A percentile compares a stretch with the other conserved stretches of the same genome.
These are phyloP conservation scores for Melopsittacus undulatus DNA, from an alignment of 2,797 vertebrate species.

Conservation along the genomic window DNA sequence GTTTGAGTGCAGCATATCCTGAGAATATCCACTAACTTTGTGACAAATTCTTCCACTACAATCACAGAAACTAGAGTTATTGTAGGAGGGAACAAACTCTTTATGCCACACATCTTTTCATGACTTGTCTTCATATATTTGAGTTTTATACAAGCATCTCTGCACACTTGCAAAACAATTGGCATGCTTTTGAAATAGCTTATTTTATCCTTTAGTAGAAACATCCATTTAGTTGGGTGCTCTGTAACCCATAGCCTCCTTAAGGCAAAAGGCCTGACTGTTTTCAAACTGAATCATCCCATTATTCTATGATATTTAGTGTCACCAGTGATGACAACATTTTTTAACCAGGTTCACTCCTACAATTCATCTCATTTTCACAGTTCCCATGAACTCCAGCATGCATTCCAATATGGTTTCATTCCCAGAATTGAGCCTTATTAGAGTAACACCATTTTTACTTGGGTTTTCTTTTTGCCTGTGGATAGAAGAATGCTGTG, in stretches of 20 bases:
- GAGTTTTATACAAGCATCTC: neutral
- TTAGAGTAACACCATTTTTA: slow-evolving; percentile 40
- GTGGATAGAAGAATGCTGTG: slow-evolving; percentile 47
- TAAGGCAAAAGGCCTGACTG: neutral
- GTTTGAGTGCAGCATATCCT: neutral
- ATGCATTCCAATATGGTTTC: slow-evolving; percentile 1
- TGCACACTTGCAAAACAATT: neutral
- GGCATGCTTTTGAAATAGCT: neutral
- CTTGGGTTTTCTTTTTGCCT: neutral
- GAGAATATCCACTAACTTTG: neutral
- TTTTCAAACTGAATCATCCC: slow-evolving; percentile 14
- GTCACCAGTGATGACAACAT: slow-evolving; percentile 5
- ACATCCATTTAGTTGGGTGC: neutral
- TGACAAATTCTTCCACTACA: neutral
- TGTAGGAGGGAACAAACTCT: neutral
- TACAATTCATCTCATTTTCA: slow-evolving; percentile 46
- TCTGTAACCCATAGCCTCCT: neutral
- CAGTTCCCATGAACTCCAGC: slow-evolving; percentile 24
- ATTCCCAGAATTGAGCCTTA: slow-evolving; percentile 25
- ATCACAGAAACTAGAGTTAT: neutral
- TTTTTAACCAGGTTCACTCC: neutral
- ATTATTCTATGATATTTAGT: slow-evolving; percentile 11
- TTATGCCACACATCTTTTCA: neutral
- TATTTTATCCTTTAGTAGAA: neutral
- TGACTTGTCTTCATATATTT: neutral